Conservation (phyloP, 2,113 vertebrate genomes). For the Columba livia region DNA sequence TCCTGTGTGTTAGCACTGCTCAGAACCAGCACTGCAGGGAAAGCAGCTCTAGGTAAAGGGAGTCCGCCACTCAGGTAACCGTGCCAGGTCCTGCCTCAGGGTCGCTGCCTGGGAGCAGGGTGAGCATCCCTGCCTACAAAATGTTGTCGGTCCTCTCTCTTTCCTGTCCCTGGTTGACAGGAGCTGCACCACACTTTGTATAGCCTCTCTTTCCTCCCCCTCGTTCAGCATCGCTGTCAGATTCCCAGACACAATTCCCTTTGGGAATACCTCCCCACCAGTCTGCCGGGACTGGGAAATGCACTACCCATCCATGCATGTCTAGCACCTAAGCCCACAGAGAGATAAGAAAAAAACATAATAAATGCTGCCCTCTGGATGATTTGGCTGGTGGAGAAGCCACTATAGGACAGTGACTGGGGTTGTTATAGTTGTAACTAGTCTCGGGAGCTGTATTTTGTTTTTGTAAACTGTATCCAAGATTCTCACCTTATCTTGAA, state of each 20-base stretch:
- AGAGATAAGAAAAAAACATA: not conserved
- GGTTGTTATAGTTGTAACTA: no score
- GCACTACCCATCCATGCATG: not conserved
- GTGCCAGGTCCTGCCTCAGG: not conserved
- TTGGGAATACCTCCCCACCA: not conserved
- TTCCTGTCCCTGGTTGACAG: not conserved
- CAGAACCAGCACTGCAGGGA: not conserved
- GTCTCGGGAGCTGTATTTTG: no score
- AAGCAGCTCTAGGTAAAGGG: not conserved
- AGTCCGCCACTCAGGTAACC: not conserved
- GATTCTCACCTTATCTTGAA: no score
- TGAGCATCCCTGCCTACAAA: not conserved
- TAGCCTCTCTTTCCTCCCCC: not conserved
- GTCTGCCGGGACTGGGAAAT: not conserved
- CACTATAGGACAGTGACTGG: not conserved
- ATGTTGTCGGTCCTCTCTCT: not conserved
- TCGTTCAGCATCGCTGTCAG: not conserved
- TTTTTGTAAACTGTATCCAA: no score
- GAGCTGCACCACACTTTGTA: not conserved
- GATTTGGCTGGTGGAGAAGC: not conserved
- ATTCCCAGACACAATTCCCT: not conserved
- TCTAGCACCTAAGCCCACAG: not conserved
- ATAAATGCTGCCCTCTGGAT: not conserved
- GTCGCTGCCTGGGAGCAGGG: not conserved
- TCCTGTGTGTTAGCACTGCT: not conserved